Conservation (phyloP, 2,113 vertebrate species). For the Clarias magur region DNA sequence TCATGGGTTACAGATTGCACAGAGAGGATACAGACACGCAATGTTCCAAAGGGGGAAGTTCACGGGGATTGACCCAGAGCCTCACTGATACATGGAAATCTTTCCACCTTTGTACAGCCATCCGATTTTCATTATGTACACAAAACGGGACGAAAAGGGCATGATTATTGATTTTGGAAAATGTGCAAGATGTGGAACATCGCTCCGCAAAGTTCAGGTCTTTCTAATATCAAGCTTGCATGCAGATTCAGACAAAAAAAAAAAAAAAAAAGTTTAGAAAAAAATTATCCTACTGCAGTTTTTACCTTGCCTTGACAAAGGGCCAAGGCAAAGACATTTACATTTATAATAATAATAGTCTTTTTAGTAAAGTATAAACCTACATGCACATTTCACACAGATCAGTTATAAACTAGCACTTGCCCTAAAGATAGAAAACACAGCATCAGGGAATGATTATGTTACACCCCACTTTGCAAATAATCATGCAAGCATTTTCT, state of each 20-base stretch:
- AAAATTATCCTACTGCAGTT: not conserved
- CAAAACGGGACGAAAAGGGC: not conserved
- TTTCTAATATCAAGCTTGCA: not conserved
- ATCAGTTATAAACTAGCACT: not conserved
- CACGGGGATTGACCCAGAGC: constrained; percentile 23
- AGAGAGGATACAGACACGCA: constrained; percentile 30
- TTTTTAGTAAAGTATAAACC: not conserved
- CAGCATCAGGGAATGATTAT: not conserved
- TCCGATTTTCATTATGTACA: constrained; percentile 23
- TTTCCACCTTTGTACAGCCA: constrained; percentile 53
- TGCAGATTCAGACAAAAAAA: not conserved
- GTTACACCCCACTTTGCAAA: not conserved
- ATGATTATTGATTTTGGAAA: constrained; percentile 34
- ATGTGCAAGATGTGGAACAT: not conserved
- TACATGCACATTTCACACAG: not conserved
- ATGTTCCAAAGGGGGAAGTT: constrained; percentile 50
- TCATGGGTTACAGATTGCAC: constrained; percentile 8
- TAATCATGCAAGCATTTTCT: not conserved
- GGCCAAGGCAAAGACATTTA: not conserved
- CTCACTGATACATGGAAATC: constrained; percentile 40
- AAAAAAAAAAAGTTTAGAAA: not conserved
- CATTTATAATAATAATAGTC: not conserved
- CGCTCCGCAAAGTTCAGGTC: not conserved
- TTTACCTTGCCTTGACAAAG: not conserved
- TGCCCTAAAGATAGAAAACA: not conserved